Percentiles rank a stretch among this genome's conserved stretches.
Conservation (phyloP, 2,888 invertebrate species). For the Pseudococcus viburni region DNA sequence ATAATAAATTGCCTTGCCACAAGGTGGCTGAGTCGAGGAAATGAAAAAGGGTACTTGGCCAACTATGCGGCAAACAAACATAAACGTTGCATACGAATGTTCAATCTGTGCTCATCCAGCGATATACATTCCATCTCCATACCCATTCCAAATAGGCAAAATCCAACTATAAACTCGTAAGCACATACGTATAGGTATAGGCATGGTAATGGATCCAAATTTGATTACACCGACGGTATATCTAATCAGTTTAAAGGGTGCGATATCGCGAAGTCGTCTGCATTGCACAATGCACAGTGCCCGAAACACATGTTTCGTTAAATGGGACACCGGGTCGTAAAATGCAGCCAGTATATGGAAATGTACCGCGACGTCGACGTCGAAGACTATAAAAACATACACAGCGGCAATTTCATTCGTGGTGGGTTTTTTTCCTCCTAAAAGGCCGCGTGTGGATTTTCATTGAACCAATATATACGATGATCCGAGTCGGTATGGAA, state of each 20-base stretch:
- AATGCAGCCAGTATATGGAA: slow-evolving; percentile 43
- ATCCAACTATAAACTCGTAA: not conserved
- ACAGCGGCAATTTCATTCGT: not conserved
- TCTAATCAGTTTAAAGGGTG: slow-evolving; percentile 55
- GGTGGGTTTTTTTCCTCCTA: not conserved
- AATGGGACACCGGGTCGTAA: slow-evolving; percentile 57
- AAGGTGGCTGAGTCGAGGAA: not conserved
- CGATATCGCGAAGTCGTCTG: not conserved
- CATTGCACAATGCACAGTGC: not conserved
- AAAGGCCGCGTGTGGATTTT: not conserved
- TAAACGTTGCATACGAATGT: slow-evolving; percentile 12
- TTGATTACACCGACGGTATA: slow-evolving; percentile 47
- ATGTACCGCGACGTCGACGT: slow-evolving; percentile 32
- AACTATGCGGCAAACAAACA: not conserved
- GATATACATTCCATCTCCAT: not conserved
- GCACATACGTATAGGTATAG: slow-evolving; percentile 19
- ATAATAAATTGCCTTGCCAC: not conserved
- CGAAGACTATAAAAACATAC: slow-evolving; percentile 45
- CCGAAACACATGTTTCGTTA: slow-evolving; percentile 51
- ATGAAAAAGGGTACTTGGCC: not conserved
- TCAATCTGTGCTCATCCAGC: not conserved
- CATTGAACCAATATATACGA: not conserved
- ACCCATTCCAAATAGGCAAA: not conserved
- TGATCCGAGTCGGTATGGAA: not conserved
- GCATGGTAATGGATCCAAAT: slow-evolving; percentile 34